These are phyloP conservation scores for Okamejei kenojei DNA, from an alignment of 2,797 vertebrate species.

Conservation along the genomic window DNA sequence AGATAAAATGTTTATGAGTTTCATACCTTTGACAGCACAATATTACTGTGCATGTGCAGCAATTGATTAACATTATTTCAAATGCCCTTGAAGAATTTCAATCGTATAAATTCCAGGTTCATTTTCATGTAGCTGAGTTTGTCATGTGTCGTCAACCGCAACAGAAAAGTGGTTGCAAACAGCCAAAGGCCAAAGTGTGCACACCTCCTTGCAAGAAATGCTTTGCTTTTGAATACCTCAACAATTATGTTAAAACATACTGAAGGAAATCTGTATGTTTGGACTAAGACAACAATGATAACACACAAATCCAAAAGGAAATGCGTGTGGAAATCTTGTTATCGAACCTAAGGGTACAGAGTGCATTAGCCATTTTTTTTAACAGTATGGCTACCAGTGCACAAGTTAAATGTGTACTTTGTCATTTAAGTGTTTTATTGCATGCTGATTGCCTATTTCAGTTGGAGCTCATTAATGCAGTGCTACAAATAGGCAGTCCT, in stretches of 20 bases:
- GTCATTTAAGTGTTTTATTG: neutral
- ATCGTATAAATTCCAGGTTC: conserved; percentile 63
- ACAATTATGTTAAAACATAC: conserved; percentile 17
- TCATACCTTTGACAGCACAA: neutral
- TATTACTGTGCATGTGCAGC: neutral
- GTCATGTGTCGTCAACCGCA: conserved; percentile 99
- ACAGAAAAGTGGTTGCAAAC: conserved; percentile 99
- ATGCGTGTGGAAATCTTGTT: neutral
- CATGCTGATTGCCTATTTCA: neutral
- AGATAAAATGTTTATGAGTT: neutral
- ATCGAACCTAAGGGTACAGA: neutral
- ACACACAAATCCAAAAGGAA: neutral
- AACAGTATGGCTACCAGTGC: neutral
- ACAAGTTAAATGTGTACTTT: neutral
- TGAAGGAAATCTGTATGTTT: neutral
- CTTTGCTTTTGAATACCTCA: conserved; percentile 51
- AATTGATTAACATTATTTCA: neutral
- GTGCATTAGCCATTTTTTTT: neutral
- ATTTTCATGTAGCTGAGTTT: conserved; percentile 85
- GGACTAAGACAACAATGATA: neutral
- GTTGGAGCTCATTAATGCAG: neutral
- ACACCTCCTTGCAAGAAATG: conserved; percentile 74
- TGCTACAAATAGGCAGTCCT: neutral
- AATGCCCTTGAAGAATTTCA: conserved; percentile 61
- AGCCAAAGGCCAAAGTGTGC: conserved; percentile 80